Evolutionary conservation across 2,113 vertebrate genomes (phyloP).

Genomic region (Chaenocephalus aceratus): DNA sequence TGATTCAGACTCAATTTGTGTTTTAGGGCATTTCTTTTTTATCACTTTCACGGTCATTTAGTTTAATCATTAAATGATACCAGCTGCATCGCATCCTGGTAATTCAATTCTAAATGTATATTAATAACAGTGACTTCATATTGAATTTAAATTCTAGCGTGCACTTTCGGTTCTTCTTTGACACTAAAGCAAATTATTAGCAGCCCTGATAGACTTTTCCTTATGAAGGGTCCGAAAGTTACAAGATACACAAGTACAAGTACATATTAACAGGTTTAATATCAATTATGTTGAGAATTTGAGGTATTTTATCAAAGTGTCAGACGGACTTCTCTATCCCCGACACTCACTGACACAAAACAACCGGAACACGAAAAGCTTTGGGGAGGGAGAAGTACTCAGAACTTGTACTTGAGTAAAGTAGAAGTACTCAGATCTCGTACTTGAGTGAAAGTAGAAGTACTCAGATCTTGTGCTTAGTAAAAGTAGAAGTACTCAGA

Average conservation of each 20-base stretch:
- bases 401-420: too few relatives aligned
- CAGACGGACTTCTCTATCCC: not conserved
- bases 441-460: too few relatives aligned
- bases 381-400: too few relatives aligned
- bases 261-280: too few relatives aligned
- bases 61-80: slow-evolving; percentile 41
- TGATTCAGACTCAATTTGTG: slow-evolving; percentile 18
- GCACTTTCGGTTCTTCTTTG: not conserved
- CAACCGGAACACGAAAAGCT: not conserved
- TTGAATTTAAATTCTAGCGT: not conserved
- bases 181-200: not conserved
- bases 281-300: not conserved
- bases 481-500: too few relatives aligned
- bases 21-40: slow-evolving; percentile 30
- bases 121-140: not conserved
- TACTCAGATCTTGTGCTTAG: too few relatives aligned
- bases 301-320: not conserved
- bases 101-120: slow-evolving; percentile 39
- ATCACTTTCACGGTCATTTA: slow-evolving; percentile 39
- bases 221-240: too few relatives aligned
- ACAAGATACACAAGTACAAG: too few relatives aligned
- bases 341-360: not conserved
- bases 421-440: too few relatives aligned
- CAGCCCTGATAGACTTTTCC: not conserved
- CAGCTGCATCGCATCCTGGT: slow-evolving; percentile 21